Evolutionary conservation across 1,140 invertebrate species (phyloP), one percentile per base, ranked within the genome.

Genomic region (Brachionus paranguensis): DNA sequence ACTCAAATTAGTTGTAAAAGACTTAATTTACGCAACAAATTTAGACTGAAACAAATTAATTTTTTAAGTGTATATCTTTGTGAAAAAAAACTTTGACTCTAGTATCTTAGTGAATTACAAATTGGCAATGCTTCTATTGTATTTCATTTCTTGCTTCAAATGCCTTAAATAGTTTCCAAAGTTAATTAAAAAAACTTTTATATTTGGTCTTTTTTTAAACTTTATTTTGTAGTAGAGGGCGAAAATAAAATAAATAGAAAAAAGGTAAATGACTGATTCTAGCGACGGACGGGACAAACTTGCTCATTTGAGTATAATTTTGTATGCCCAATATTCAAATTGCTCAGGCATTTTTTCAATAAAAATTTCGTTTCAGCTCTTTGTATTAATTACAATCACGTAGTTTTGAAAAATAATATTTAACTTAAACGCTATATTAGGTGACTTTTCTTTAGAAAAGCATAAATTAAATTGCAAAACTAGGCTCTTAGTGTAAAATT

Each of bases 371-470:
- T 60, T 60, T 10, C 20, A 20, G 20, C 17, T 72, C 37, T 43
- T 43, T 72, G 68, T 72, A 72, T 72, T 72, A 72, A 72, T 72
- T 72, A 72, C 68, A 72, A 72, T 72, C 68, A 72, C 68, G 68
- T 72, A 72, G 33, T 72, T 37, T 72, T 43, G 41, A 72, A 72
- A 68, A 68, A 68, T 33, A 68, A 68, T 33, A 68, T 68, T 68
- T 33, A 68, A 68, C 27, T 68, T 33, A 68, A 68, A 68, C 65
- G 65, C 27, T 68, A 68, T 72, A 43, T 41, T 41, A 72, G 68
- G 20, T 72, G 68, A 72, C 68, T 72, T 72, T 72, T 72, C 37
- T 72, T 72, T 72, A 37, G 37, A 72, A 72, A 72, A 43, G 33
- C 37, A 8, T 17, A 72, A 72, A 72, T 43, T 43, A 11, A 68